These are phyloP conservation scores for Eudyptes chrysolophus DNA, from an alignment of 2,113 vertebrate genomes.

Conservation along the genomic window DNA sequence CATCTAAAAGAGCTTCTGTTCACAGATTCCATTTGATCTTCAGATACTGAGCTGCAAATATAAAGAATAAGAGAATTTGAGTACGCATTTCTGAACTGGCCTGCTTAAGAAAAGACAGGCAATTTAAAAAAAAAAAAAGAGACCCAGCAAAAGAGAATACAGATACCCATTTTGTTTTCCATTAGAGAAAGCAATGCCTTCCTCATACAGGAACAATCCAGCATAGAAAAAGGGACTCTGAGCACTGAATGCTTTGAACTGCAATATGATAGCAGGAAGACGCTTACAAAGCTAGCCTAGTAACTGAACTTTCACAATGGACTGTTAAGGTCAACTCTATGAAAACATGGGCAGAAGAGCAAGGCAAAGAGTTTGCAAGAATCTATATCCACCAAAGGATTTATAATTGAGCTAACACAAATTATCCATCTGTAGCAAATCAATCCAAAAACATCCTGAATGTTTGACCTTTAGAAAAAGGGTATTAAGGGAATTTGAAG, in stretches of 20 bases:
- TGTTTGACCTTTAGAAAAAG: not conserved
- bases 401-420: not conserved
- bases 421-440: not conserved
- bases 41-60: not conserved
- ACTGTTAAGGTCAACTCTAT: not conserved
- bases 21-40: not conserved
- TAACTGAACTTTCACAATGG: not conserved
- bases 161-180: not conserved
- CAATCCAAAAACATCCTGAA: not conserved
- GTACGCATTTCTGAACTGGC: not conserved
- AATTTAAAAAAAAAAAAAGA: not conserved
- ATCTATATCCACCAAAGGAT: not conserved
- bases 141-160: not conserved
- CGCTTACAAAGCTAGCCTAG: not conserved
- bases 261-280: not conserved
- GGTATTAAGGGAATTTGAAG: not conserved
- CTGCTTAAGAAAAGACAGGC: not conserved
- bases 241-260: not conserved
- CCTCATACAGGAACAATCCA: not conserved
- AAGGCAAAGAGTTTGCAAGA: not conserved
- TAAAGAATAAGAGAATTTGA: not conserved
- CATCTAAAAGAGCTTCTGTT: not conserved
- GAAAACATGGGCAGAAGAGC: not conserved
- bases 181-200: not conserved
- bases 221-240: not conserved